Evolutionary conservation across 2,113 vertebrate genomes (phyloP), one percentile per base, ranked within the genome.

Genomic region (Leptodactylus fuscus): DNA sequence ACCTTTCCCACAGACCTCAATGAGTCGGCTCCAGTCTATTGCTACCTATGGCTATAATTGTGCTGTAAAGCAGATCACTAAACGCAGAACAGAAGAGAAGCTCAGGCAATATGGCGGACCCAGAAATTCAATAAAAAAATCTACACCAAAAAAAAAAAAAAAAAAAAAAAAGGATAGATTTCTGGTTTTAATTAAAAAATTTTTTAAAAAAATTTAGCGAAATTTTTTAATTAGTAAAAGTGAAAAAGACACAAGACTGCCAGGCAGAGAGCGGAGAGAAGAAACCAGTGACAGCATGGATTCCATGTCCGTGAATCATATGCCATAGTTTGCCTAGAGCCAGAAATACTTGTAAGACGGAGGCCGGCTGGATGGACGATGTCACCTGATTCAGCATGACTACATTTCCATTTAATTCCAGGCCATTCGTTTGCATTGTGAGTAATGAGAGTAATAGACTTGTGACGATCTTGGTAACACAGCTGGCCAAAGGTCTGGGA

Each of bases 321-420:
- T 60, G 36, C 11, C 34, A 60, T 15, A 6, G n/a, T 18, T 8
- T 15, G 76, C 77, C 76, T 58, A 27, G 36, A 44, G 77, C 58
- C 36, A 80, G 32, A 24, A 36, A 27, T 79, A 79, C 58, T 79
- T 41, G 36, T 9, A 34, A 79, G 53, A 80, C 77, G 22, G 76
- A 60, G 58, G 76, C 15, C 20, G 76, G 34, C 4, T 24, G 10
- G 13, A 62, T 13, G 22, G 22, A 44, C 38, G 18, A 18, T 62
- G 53, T 60, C 77, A 80, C 77, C 34, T 80, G 77, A 80, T 80
- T 80, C 55, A 62, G 77, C 51, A 34, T 79, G 51, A 60, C 58
- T 44, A 62, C 6, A 79, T n/a, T 79, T 79, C 76, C 51, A 80
- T 29, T 24, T 16, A 38, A 41, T 60, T 60, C 24, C 29, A 60